These are phyloP conservation scores for Drosophila auraria DNA, from an alignment of 1,140 invertebrate species.

Conservation along the genomic window DNA sequence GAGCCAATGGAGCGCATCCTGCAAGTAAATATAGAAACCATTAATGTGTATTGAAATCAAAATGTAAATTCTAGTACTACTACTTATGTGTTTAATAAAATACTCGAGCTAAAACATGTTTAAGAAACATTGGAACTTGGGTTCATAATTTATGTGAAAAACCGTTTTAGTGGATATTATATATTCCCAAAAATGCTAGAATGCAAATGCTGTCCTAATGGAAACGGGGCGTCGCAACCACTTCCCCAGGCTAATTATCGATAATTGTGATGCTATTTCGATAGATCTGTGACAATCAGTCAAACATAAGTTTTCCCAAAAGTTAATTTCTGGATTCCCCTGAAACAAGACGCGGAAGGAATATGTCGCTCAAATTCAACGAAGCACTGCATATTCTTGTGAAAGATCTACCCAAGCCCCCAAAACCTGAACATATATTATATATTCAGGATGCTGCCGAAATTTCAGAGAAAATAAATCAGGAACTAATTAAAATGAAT, in stretches of 20 bases:
- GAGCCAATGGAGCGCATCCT: constrained; percentile 94
- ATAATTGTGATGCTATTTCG: background rate
- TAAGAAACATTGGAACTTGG: no score
- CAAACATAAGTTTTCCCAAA: background rate
- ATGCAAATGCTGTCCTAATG: no score
- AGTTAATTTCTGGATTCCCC: background rate
- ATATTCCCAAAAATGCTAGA: no score
- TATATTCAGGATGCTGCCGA: constrained; percentile 8
- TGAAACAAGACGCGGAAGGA: background rate
- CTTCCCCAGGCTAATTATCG: background rate
- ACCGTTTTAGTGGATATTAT: no score
- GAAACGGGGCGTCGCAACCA: no score
- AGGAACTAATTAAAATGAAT: constrained; percentile 6
- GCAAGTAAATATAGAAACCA: constrained; percentile 2
- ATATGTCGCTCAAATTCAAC: background rate
- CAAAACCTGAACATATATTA: background rate
- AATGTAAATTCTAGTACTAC: no score
- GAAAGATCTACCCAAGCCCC: background rate
- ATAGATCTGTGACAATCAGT: background rate
- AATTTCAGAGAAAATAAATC: constrained; percentile 4
- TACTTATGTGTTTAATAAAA: no score
- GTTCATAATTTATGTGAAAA: no score
- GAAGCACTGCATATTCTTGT: constrained; percentile 5
- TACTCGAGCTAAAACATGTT: no score
- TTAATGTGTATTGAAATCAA: no score